Base-by-base conservation (phyloP, 1,140 invertebrate genomes). In the Temnothorax nylanderi region DNA sequence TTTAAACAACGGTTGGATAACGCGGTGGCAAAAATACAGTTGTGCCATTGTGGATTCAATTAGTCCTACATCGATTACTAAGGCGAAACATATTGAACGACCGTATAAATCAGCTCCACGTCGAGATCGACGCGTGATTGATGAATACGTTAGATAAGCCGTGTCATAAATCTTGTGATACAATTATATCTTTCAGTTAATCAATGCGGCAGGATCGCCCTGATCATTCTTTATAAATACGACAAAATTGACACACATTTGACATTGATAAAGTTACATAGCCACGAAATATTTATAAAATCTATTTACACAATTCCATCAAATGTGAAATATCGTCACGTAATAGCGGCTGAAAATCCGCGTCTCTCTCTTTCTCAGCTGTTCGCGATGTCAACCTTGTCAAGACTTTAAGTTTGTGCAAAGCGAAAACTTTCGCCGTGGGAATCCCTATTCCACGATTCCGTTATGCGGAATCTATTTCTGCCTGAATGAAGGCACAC, bases 141-240 rank as follows among this genome's bases (percentile, higher is more conserved):
- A 82, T 82, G 18, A 44, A 82, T 34, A 13, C 7, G 37, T 18
- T 72, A 82, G 49, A 62, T 82, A 74, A 74, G 13, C 37, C 21
- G 49, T 82, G 64, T 60, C 51, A 34, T 82, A 74, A 74, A 82
- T 82, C 80, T 74, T 41, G 67, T 18, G 64, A 16, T 56, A 58
- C 26, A 58, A 47, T 82, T 60, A 34, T 74, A 72, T 58, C 37
- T 74, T 74, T 44, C 67, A 8, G 51, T 58, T 72, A 58, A 74
- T 82, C 67, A 58, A 82, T 26, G 4, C 3, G n/a, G 8, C 18
- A 1, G 18, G 11, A 47, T 60, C 41, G 11, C 10, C n/a, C 13
- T 58, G 47, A 58, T 82, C 21, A 21, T 58, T 26, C 3, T 41
- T 26, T 71, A 13, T 10, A 58, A 58, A 58, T 13, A 7, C 34